Evolutionary conservation across 2,797 vertebrate species (phyloP), one percentile per base, ranked within the genome.

Genomic region (Cygnus olor): DNA sequence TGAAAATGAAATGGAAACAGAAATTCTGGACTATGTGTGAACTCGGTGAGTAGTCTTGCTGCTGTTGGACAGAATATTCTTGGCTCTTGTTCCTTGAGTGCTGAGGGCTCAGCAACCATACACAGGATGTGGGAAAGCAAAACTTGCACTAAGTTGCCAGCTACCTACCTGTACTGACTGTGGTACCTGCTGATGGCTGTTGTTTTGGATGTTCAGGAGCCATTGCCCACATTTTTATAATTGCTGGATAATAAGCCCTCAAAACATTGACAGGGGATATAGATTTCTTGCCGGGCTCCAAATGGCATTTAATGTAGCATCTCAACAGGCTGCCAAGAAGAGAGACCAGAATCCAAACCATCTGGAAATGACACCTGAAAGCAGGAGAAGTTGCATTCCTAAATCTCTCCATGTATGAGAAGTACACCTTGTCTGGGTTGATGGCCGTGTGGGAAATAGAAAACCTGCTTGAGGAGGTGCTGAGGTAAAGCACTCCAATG

Each of bases 1-100:
- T 24, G 99, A 99, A 94, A 99, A 99, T 40, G 99, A 99, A 97
- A 99, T 99, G 99, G 99, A 99, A 97, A 99, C 99, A 2, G 99
- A 99, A 96, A 99, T 99, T 56, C 96, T 99, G 77, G 99, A 99
- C 96, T 99, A 99, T 4, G 98, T 99, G 84, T 99, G 95, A 98
- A 7, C 24, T n/a, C 3, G 3, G n/a, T 6, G 30, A 81, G 25
- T 73, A 25, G 28, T 6, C 32, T 85, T 64, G 49, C 57, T 88
- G 65, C 91, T 57, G 49, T 10, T 34, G 47, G 24, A 47, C 51
- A 53, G 68, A 61, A 54, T 10, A 3, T 1, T 47, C 49, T 76
- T 47, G 53, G 57, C 15, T 72, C 47, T 44, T 60, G 54, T 34
- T 49, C 30, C 21, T 6, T 9, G 28, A 64, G 58, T 5, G 21